These are phyloP conservation scores for Holacanthella duospinosa DNA, from an alignment of 2,888 invertebrate species.

Conservation along the genomic window DNA sequence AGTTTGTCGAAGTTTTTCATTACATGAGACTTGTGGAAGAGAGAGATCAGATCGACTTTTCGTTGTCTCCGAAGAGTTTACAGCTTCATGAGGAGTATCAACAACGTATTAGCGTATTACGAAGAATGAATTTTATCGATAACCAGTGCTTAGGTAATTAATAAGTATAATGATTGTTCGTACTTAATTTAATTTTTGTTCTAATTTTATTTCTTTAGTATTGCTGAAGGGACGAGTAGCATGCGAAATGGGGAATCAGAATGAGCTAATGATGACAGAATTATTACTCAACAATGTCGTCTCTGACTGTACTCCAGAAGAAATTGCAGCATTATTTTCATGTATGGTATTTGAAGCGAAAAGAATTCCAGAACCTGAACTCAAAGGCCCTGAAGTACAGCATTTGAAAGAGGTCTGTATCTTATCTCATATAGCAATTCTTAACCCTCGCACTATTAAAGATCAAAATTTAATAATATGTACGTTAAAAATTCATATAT, in stretches of 20 bases:
- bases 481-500: conserved; percentile 29
- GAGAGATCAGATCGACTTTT: conserved; percentile 60
- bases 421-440: too few species aligned
- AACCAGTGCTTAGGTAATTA: conserved; percentile 53
- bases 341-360: conserved; percentile 85
- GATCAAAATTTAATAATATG: background rate
- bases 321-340: conserved; percentile 88
- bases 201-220: conserved; percentile 44
- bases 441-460: too few species aligned
- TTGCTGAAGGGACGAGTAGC: conserved; percentile 74
- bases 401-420: background rate
- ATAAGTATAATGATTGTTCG: background rate
- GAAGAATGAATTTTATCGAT: conserved; percentile 66
- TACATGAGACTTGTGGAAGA: conserved; percentile 45
- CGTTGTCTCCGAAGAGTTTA: conserved; percentile 73
- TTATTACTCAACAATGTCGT: conserved; percentile 81
- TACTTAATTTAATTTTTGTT: background rate
- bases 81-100: conserved; percentile 82
- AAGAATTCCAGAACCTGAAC: conserved; percentile 50
- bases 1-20: conserved; percentile 60
- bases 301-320: conserved; percentile 71
- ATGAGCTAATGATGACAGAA: conserved; percentile 88
- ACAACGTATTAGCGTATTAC: conserved; percentile 63
- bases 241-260: conserved; percentile 69
- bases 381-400: conserved; percentile 45